A percentile compares a stretch with the other conserved stretches of the same genome.
Conservation (phyloP, 1,140 invertebrate species). For the Carcinoscorpius rotundicauda region DNA sequence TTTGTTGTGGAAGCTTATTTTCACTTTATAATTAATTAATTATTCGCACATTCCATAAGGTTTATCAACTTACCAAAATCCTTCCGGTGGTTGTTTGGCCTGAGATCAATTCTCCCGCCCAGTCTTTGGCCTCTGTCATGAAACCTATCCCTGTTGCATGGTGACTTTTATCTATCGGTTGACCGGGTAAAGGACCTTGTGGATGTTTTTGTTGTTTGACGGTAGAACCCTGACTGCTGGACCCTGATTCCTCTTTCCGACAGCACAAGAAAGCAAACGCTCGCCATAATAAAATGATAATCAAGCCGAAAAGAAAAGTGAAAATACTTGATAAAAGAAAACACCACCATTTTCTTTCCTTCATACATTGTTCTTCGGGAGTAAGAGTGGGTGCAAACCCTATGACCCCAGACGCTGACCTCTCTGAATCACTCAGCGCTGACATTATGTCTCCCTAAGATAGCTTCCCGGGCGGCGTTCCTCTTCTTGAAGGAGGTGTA, state of each 20-base stretch:
- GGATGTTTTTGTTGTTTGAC: conserved; percentile 2
- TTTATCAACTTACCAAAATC: conserved; percentile 72
- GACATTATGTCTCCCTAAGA: too few relatives aligned
- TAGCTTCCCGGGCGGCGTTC: too few relatives aligned
- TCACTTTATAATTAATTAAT: too few relatives aligned
- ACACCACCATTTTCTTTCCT: conserved; percentile 86
- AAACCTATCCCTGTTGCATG: conserved; percentile 52
- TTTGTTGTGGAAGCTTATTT: too few relatives aligned
- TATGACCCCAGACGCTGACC: too few relatives aligned
- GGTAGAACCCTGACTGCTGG: conserved; percentile 64
- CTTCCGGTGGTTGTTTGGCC: conserved; percentile 98
- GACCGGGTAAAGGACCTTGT: conserved; percentile 11
- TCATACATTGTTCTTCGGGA: conserved; percentile 48
- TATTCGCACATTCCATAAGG: too few relatives aligned
- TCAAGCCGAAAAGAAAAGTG: conserved; percentile 80
- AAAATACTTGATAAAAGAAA: conserved; percentile 93
- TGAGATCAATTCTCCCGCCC: conserved; percentile 99
- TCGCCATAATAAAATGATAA: conserved; percentile 70
- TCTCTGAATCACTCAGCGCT: too few relatives aligned
- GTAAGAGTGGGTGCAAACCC: conserved; percentile 1
- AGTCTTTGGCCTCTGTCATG: conserved; percentile 99
- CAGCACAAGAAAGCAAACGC: conserved; percentile 73
- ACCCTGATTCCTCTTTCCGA: conserved; percentile 48
- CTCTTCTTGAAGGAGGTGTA: too few relatives aligned
- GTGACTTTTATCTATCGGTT: not conserved